Evolutionary conservation across 2,888 invertebrate species (phyloP).

Genomic region (Trissolcus japonicus): DNA sequence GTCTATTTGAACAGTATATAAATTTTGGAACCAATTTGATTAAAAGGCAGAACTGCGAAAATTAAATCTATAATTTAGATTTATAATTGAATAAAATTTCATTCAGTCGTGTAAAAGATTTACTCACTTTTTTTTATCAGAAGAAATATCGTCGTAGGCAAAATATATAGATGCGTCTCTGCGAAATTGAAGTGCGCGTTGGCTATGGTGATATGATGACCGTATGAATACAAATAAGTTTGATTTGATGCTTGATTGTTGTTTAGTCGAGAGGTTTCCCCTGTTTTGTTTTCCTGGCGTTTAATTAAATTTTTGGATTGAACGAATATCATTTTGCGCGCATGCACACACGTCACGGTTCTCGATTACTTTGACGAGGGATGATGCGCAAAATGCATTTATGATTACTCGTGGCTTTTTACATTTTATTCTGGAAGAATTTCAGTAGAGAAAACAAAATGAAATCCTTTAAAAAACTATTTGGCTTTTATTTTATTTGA

Average conservation of each 20-base stretch:
- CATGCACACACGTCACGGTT: background rate
- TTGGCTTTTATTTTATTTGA: constrained; percentile 7
- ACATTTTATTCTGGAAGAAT: background rate
- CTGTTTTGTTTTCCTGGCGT: constrained; percentile 4
- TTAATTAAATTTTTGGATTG: constrained; percentile 29
- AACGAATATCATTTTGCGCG: constrained; percentile 14
- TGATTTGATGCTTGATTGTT: constrained; percentile 27
- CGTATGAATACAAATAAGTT: constrained; percentile 31
- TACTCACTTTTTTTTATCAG: no score
- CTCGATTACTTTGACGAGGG: background rate
- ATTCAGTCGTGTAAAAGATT: no score
- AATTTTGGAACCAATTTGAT: no score
- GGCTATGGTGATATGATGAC: constrained; percentile 22
- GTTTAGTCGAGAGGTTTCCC: constrained; percentile 7
- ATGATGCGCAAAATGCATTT: background rate
- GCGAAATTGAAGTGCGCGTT: background rate
- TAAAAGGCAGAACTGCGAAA: no score
- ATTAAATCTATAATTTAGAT: no score
- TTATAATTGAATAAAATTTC: no score
- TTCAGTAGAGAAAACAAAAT: no score
- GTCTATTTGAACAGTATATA: no score
- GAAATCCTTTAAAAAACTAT: background rate
- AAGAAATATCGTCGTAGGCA: no score
- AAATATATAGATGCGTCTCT: no score
- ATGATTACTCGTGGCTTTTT: background rate